Conservation (phyloP, 2,797 vertebrate species). For the Lateolabrax maculatus region DNA sequence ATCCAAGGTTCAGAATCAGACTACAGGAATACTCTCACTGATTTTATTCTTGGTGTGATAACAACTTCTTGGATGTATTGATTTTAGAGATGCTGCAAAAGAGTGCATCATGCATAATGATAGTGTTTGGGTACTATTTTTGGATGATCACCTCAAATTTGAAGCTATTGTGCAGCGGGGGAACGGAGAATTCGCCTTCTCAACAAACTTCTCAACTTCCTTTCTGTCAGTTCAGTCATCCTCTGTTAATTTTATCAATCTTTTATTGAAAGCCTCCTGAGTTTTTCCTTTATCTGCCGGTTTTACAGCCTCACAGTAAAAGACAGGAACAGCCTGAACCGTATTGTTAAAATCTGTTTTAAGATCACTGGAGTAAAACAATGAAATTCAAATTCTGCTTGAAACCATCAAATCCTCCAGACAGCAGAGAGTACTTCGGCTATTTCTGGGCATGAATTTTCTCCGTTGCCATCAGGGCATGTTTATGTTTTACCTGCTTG, state of each 20-base stretch:
- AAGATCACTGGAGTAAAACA: neutral
- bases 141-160: neutral
- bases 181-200: neutral
- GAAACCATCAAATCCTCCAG: neutral
- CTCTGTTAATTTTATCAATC: neutral
- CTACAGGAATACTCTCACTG: neutral
- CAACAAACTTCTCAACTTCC: neutral
- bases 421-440: neutral
- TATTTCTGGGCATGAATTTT: neutral
- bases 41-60: neutral
- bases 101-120: neutral
- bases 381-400: neutral
- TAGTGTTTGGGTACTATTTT: too few relatives aligned
- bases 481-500: too few relatives aligned
- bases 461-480: neutral
- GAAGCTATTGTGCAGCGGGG: neutral
- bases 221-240: neutral
- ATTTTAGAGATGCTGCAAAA: neutral
- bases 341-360: neutral
- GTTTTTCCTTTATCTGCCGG: neutral
- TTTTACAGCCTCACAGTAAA: neutral
- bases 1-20: too few relatives aligned
- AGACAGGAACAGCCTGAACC: neutral
- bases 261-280: neutral
- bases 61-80: neutral